Conservation (phyloP, 2,113 vertebrate species). For the Acinonyx jubatus region DNA sequence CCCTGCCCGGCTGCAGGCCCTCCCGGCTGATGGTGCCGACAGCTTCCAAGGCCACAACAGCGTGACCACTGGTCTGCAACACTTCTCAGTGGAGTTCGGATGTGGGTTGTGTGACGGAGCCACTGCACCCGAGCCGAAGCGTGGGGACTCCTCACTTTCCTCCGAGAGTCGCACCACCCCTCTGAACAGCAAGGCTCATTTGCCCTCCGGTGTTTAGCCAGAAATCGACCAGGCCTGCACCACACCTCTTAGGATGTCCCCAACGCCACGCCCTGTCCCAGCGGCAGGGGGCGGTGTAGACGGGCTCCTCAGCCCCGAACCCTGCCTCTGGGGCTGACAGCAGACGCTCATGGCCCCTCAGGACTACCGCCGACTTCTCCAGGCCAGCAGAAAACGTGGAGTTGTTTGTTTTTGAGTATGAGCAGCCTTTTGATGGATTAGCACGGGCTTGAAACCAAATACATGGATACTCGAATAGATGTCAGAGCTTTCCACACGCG, state of each 20-base stretch:
- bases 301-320: constrained; percentile 21
- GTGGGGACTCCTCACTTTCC: accelerated
- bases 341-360: accelerated
- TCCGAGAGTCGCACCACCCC: neutral
- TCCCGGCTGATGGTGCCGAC: neutral
- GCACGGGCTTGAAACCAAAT: neutral
- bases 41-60: neutral
- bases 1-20: neutral
- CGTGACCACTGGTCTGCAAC: neutral
- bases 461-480: neutral
- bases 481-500: neutral
- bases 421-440: neutral
- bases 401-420: neutral
- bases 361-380: accelerated
- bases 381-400: neutral
- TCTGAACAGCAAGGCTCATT: neutral
- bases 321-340: neutral
- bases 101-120: neutral
- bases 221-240: neutral
- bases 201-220: neutral
- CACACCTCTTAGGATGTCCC: neutral
- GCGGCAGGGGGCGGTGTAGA: neutral
- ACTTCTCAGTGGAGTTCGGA: neutral
- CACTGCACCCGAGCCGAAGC: accelerated
- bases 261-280: neutral